Evolutionary conservation across 2,888 invertebrate genomes (phyloP), one percentile per base, ranked within the genome.

Genomic region (Morinoia aosen): DNA sequence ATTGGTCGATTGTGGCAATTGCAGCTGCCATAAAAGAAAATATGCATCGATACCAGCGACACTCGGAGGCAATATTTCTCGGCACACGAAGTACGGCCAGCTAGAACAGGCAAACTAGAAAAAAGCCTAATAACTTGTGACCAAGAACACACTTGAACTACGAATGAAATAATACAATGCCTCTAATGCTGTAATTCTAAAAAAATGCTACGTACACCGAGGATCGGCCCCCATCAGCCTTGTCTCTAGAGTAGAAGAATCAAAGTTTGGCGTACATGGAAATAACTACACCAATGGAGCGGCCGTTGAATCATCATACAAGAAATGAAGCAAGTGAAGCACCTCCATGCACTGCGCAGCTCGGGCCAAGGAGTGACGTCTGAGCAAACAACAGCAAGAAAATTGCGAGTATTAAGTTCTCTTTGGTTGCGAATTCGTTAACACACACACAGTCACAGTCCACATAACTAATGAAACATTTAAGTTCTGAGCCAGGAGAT

Each of bases 291-390:
- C 76, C 76, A 76, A 33, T 90, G 12, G 90, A 90, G 90, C 14
- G 90, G 90, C 90, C 90, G 33, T 90, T 90, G 90, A 90, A 90
- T 90, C 48, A 40, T 40, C 90, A 90, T 90, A 48, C 90, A 40
- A 40, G 76, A 90, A 39, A 90, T 16, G 39, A 48, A 48, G 90
- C 40, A 40, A 12, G 39, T 90, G 90, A 90, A 40, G 40, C 90
- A 48, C 19, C 90, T 90, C 90, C 90, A 48, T 90, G 40, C 39
- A 90, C 90, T 33, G 10, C 90, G 40, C 11, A 48, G 40, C 90
- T 25, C 19, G 19, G 2, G 25, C 33, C 76, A 33, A 48, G 3
- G 33, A 76, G 76, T 76, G 61, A 19, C 61, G 19, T 61, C 61
- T 61, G 76, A 25, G 8, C 76, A 33, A 10, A 33, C 10, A 10